Evolutionary conservation across 2,888 invertebrate genomes (phyloP).

Genomic region (Polymixis lichenea): DNA sequence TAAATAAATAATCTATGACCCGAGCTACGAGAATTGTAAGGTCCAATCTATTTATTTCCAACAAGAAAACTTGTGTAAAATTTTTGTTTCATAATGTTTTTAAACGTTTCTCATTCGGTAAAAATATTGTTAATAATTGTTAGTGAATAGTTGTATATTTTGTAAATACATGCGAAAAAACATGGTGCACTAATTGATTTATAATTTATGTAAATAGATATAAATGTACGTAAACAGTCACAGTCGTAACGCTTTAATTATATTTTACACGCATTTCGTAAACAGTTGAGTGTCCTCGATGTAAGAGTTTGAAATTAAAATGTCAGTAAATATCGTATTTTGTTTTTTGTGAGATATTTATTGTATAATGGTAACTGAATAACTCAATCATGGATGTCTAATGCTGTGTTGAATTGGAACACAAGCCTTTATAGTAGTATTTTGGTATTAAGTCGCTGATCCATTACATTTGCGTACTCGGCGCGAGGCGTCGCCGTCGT

Average conservation of each 20-base stretch:
- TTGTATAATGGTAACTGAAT: constrained; percentile 38
- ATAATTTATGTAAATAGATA: constrained; percentile 77
- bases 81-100: constrained; percentile 60
- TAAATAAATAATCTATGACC: constrained; percentile 62
- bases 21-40: constrained; percentile 66
- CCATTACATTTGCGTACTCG: constrained; percentile 42
- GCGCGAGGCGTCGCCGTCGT: constrained; percentile 43
- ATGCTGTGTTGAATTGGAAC: constrained; percentile 51
- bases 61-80: constrained; percentile 53
- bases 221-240: constrained; percentile 73
- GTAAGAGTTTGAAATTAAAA: constrained; percentile 55
- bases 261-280: constrained; percentile 64
- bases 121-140: constrained; percentile 86
- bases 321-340: constrained; percentile 50
- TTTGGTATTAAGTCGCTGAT: constrained; percentile 52
- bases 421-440: constrained; percentile 49
- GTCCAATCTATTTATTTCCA: constrained; percentile 78
- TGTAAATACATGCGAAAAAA: constrained; percentile 84
- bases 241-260: constrained; percentile 68
- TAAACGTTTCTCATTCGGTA: constrained; percentile 68
- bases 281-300: constrained; percentile 59
- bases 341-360: constrained; percentile 47
- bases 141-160: constrained; percentile 85
- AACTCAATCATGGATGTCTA: constrained; percentile 52
- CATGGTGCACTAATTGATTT: constrained; percentile 85